These are phyloP conservation scores for Antheraea pernyi DNA, from an alignment of 1,140 invertebrate genomes.

Conservation along the genomic window DNA sequence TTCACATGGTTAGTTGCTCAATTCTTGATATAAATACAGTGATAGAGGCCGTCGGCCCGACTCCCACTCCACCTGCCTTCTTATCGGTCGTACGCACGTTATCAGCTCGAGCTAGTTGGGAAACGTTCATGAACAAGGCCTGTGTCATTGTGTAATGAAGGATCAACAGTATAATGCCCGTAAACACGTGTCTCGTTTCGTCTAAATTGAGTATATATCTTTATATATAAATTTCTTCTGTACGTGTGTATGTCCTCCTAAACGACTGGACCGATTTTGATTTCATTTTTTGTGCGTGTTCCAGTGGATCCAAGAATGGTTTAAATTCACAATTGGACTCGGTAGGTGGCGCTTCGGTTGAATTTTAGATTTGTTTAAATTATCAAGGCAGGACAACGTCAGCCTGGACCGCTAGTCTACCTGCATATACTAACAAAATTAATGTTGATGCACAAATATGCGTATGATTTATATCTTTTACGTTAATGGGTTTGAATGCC, in stretches of 20 bases:
- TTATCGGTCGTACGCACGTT: slow-evolving; percentile 29
- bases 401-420: too few species aligned
- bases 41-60: slow-evolving; percentile 27
- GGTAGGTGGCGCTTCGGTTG: too few species aligned
- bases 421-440: too few species aligned
- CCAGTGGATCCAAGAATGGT: too few species aligned
- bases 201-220: too few species aligned
- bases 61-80: slow-evolving; percentile 12
- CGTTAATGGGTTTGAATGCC: not conserved
- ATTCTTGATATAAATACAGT: slow-evolving; percentile 12
- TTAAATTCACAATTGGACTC: too few species aligned
- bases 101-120: slow-evolving; percentile 23
- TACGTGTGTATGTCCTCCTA: too few species aligned
- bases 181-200: slow-evolving; percentile 10
- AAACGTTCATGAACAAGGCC: slow-evolving; percentile 24
- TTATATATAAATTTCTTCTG: too few species aligned
- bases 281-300: too few species aligned
- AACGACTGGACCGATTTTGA: too few species aligned
- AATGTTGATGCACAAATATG: not conserved
- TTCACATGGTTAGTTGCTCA: not conserved
- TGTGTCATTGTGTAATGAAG: slow-evolving; percentile 20
- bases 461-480: not conserved
- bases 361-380: too few species aligned
- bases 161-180: slow-evolving; percentile 6
- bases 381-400: too few species aligned